Evolutionary conservation across 1,140 invertebrate genomes (phyloP).

Genomic region (Ladona fulva): DNA sequence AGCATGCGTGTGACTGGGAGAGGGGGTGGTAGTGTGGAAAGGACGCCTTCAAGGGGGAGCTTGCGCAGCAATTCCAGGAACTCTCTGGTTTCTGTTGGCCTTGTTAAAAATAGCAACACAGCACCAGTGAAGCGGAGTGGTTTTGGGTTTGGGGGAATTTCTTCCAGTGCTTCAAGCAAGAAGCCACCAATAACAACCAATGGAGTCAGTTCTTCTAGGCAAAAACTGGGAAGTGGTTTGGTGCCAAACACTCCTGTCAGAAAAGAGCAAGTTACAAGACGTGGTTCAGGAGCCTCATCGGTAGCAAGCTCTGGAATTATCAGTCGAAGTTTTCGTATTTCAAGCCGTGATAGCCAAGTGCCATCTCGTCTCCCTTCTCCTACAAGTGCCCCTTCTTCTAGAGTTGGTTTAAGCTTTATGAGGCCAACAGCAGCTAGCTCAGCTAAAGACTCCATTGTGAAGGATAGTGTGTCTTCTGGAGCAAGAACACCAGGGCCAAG

Average conservation of each 20-base stretch:
- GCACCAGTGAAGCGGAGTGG: background rate
- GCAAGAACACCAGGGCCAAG: background rate
- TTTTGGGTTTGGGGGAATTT: background rate
- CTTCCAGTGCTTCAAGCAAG: background rate
- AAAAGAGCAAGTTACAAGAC: background rate
- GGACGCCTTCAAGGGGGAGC: background rate
- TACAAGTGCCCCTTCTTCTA: background rate
- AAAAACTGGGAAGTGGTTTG: background rate
- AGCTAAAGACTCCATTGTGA: constrained; percentile 43
- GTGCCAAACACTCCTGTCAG: background rate
- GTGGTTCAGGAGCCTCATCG: background rate
- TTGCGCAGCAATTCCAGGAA: background rate
- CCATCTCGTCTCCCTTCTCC: background rate
- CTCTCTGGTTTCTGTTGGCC: background rate
- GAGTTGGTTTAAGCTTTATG: constrained; percentile 47
- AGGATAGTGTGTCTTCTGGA: background rate
- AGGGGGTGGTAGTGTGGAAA: background rate
- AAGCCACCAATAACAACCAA: background rate
- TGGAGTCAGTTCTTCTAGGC: background rate
- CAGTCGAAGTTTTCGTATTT: background rate
- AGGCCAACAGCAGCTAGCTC: constrained; percentile 49
- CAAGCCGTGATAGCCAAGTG: background rate
- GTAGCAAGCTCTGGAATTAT: background rate
- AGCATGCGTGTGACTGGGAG: background rate
- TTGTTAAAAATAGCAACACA: background rate